Percentiles rank a stretch among this genome's conserved stretches.
phyloP scores from a whole-genome alignment of 1,140 invertebrate genomes.

The Achatina immaculata region DNA sequence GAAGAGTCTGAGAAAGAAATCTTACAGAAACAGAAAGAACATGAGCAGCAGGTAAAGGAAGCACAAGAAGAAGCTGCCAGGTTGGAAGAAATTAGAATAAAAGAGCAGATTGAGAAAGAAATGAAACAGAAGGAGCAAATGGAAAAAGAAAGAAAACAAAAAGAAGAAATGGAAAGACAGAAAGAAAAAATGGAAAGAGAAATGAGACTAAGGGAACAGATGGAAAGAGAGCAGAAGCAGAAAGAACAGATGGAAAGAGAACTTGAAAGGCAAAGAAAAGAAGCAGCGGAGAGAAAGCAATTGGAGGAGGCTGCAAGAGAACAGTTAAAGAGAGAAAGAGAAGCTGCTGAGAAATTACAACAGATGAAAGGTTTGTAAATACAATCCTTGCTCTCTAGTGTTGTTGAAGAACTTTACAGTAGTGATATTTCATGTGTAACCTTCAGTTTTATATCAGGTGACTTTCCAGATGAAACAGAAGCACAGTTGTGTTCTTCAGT shows the following conservation, averaged over 20 bases:
- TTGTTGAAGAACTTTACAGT: too few relatives aligned
- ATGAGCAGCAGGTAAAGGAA: conserved; percentile 30
- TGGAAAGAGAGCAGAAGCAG: conserved; percentile 10
- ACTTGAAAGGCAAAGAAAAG: conserved; percentile 34
- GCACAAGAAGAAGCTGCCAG: conserved; percentile 31
- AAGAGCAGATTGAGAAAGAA: conserved; percentile 27
- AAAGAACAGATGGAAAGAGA: conserved; percentile 19
- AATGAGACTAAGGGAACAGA: conserved; percentile 24
- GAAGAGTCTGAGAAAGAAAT: too few relatives aligned
- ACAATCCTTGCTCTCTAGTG: too few relatives aligned
- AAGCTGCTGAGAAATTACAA: background rate
- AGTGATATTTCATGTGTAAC: too few relatives aligned
- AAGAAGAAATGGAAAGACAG: conserved; percentile 25
- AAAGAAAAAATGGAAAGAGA: conserved; percentile 37
- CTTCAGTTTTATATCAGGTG: too few relatives aligned
- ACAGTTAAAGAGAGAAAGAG: conserved; percentile 1
- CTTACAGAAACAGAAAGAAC: conserved; percentile 29
- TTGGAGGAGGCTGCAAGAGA: background rate
- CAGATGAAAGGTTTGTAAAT: background rate
- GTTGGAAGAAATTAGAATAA: conserved; percentile 2
- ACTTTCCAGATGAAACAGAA: too few relatives aligned
- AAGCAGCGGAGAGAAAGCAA: background rate
- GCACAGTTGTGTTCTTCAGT: too few relatives aligned
- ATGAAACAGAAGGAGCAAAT: background rate
- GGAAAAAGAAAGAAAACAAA: conserved; percentile 20